A percentile compares a stretch with the other conserved stretches of the same genome.
These are phyloP conservation scores for Aphidius gifuensis DNA, from an alignment of 1,140 invertebrate species.

Conservation along the genomic window DNA sequence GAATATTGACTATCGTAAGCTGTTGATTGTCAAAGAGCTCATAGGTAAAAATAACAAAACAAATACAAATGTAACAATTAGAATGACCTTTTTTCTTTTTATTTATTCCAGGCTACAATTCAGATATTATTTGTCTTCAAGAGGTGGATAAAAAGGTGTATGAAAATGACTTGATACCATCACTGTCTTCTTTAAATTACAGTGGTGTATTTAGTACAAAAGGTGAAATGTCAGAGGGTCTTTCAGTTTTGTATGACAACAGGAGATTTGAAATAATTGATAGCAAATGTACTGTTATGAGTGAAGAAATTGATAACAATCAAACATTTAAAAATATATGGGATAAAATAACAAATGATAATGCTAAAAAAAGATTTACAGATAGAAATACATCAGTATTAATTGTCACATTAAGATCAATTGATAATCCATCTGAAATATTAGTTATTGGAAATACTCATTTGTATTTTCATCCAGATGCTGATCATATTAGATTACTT, in stretches of 20 bases:
- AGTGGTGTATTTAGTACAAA: conserved; percentile 68
- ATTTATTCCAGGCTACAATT: conserved; percentile 70
- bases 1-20: conserved; percentile 81
- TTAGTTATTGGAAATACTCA: conserved; percentile 85
- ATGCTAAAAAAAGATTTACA: conserved; percentile 61
- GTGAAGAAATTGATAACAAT: conserved; percentile 58
- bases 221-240: conserved; percentile 73
- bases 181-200: conserved; percentile 59
- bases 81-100: too few species aligned
- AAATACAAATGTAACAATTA: not conserved
- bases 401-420: conserved; percentile 61
- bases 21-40: conserved; percentile 80
- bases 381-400: conserved; percentile 64
- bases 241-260: conserved; percentile 73
- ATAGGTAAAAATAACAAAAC: conserved; percentile 57
- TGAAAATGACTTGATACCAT: conserved; percentile 65
- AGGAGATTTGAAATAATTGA: conserved; percentile 59
- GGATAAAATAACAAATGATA: conserved; percentile 62
- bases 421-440: conserved; percentile 60
- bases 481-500: conserved; percentile 81
- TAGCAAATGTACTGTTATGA: conserved; percentile 50
- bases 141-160: conserved; percentile 86
- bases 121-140: conserved; percentile 87
- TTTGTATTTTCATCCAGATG: conserved; percentile 86
- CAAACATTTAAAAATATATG: conserved; percentile 59